Conservation (phyloP, 1,140 invertebrate species). For the Tetragonula clypearis region DNA sequence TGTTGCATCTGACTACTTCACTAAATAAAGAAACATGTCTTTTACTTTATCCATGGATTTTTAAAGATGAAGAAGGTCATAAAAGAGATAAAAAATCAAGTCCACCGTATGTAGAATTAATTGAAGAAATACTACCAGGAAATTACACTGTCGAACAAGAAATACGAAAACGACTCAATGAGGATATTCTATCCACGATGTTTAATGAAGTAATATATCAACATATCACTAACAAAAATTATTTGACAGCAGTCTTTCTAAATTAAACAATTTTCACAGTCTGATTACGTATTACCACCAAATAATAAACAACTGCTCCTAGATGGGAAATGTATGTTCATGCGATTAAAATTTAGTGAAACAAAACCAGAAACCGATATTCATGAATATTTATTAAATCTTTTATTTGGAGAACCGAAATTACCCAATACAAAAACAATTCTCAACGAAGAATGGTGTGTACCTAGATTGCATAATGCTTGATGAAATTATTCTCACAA, state of each 20-base stretch:
- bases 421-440: conserved; percentile 62
- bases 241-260: background rate
- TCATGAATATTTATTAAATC: conserved; percentile 71
- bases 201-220: conserved; percentile 71
- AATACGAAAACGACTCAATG: conserved; percentile 72
- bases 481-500: background rate
- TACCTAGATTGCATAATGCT: background rate
- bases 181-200: conserved; percentile 69
- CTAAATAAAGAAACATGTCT: conserved; percentile 74
- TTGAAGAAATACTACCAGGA: conserved; percentile 73
- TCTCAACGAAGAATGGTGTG: conserved; percentile 73
- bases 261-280: conserved; percentile 57
- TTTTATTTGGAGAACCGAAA: conserved; percentile 72
- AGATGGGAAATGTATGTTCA: conserved; percentile 76
- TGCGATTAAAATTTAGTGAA: conserved; percentile 72
- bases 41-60: conserved; percentile 79
- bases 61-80: conserved; percentile 79
- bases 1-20: conserved; percentile 70
- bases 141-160: conserved; percentile 76
- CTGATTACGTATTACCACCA: conserved; percentile 69
- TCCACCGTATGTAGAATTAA: conserved; percentile 75
- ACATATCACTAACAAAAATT: background rate
- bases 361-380: conserved; percentile 67
- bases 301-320: conserved; percentile 71
- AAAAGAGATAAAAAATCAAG: conserved; percentile 75